Evolutionary conservation across 1,140 invertebrate genomes (phyloP).

Genomic region (Venustaconcha ellipsiformis): DNA sequence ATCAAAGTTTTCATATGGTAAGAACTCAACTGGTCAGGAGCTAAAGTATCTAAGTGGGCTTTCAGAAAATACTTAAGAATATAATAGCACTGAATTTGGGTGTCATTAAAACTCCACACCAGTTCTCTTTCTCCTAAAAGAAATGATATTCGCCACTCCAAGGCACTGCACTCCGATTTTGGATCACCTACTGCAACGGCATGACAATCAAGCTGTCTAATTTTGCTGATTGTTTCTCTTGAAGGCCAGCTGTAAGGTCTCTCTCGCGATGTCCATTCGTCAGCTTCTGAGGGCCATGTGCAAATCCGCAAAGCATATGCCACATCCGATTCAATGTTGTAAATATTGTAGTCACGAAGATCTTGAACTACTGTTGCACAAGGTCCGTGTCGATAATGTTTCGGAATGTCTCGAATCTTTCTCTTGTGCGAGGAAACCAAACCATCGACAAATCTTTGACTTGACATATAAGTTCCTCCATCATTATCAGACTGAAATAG

Average conservation of each 20-base stretch:
- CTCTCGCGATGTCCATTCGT: constrained; percentile 28
- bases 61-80: constrained; percentile 25
- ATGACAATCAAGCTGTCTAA: constrained; percentile 29
- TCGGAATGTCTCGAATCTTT: no score
- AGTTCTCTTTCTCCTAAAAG: constrained; percentile 28
- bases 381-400: no score
- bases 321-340: no score
- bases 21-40: constrained; percentile 11
- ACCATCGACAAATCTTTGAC: no score
- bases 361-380: no score
- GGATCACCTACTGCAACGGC: constrained; percentile 21
- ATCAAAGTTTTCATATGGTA: constrained; percentile 31
- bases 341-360: no score
- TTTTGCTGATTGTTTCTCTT: constrained; percentile 25
- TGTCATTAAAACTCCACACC: constrained; percentile 22
- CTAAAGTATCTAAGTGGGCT: constrained; percentile 16
- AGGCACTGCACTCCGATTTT: constrained; percentile 23
- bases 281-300: constrained; percentile 21
- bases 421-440: no score
- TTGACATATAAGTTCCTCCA: no score
- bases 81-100: constrained; percentile 29
- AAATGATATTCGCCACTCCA: constrained; percentile 34
- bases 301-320: no score
- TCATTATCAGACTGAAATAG: no score
- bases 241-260: constrained; percentile 23